Conservation (phyloP, 2,888 invertebrate genomes). For the Amaurobius ferox region DNA sequence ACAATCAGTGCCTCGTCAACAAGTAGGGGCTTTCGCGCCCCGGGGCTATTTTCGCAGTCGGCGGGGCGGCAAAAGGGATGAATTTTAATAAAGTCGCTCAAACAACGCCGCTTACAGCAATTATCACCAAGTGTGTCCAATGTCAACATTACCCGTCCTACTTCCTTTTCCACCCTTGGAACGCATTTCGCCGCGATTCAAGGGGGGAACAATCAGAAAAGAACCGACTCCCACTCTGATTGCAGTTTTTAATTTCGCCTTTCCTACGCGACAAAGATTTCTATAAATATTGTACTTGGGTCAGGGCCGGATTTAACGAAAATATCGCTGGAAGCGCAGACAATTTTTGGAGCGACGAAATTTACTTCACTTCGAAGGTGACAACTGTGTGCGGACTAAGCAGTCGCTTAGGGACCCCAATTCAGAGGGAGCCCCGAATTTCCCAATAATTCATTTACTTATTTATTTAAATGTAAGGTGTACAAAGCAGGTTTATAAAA, state of each 20-base stretch:
- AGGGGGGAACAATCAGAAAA: constrained; percentile 19
- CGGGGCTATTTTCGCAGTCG: constrained; percentile 55
- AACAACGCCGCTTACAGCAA: constrained; percentile 69
- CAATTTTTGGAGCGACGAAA: too few species aligned
- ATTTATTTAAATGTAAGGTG: too few species aligned
- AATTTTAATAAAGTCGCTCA: constrained; percentile 71
- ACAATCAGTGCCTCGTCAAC: constrained; percentile 61
- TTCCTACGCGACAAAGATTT: background rate
- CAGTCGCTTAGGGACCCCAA: too few species aligned
- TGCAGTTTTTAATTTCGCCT: constrained; percentile 49
- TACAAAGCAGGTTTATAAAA: too few species aligned
- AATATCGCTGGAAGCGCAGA: too few species aligned
- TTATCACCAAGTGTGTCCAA: constrained; percentile 61
- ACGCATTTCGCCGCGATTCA: background rate
- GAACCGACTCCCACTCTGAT: background rate
- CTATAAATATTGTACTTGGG: constrained; percentile 8
- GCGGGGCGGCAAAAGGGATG: constrained; percentile 39
- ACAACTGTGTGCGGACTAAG: too few species aligned
- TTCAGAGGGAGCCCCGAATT: too few species aligned
- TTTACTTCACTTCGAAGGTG: too few species aligned
- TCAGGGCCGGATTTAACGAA: too few species aligned
- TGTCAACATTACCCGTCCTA: constrained; percentile 49
- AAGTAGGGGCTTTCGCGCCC: constrained; percentile 21
- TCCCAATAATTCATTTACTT: too few species aligned
- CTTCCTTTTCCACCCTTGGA: background rate